phyloP scores from a whole-genome alignment of 2,888 invertebrate species.

The Chalcosyrphus nemorum region DNA sequence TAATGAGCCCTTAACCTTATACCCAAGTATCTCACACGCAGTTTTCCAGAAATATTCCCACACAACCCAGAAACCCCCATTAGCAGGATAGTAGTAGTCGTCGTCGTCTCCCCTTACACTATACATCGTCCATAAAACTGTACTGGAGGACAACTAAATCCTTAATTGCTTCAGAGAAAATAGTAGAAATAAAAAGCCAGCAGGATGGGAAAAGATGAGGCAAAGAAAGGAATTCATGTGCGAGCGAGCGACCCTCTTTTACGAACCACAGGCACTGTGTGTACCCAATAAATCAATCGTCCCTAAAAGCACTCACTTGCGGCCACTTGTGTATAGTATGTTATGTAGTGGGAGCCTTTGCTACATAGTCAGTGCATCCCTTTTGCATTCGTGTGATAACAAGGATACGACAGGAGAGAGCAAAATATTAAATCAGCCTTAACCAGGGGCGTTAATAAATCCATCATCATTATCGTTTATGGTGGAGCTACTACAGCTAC shows the following conservation, averaged over 20 bases:
- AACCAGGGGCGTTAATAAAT: conserved; percentile 68
- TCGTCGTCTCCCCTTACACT: conserved; percentile 2
- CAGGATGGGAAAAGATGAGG: neutral
- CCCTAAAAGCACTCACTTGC: conserved; percentile 60
- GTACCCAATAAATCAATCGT: conserved; percentile 68
- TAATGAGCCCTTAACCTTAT: conserved; percentile 40
- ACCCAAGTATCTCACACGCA: conserved; percentile 26
- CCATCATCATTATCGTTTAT: conserved; percentile 69
- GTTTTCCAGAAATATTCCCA: neutral
- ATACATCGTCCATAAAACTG: neutral
- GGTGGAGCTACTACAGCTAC: conserved; percentile 19
- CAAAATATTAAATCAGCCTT: conserved; percentile 71
- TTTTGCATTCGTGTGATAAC: conserved; percentile 64
- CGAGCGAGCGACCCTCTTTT: conserved; percentile 11
- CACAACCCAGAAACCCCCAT: neutral
- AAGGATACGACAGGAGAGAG: conserved; percentile 27
- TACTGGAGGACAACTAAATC: conserved; percentile 10
- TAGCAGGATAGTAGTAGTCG: too few species aligned
- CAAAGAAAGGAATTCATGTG: conserved; percentile 26
- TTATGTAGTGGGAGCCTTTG: neutral
- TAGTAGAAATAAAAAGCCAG: too few species aligned
- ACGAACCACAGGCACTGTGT: conserved; percentile 2
- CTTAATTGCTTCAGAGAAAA: conserved; percentile 48
- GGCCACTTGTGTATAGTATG: conserved; percentile 40
- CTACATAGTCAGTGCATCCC: conserved; percentile 22